These are phyloP conservation scores for Gila robusta DNA, from an alignment of 2,797 vertebrate species.

Conservation along the genomic window DNA sequence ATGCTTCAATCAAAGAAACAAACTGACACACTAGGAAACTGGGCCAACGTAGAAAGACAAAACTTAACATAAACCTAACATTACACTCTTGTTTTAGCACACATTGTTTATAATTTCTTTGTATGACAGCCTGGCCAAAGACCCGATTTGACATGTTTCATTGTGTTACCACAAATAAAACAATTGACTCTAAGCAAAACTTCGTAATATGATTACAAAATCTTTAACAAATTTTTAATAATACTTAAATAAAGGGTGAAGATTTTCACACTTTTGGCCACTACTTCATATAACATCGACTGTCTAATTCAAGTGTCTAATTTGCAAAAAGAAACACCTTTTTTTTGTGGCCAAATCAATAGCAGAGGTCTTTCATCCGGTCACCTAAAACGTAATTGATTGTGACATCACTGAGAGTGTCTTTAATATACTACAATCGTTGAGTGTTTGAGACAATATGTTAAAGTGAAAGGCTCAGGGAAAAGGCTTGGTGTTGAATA, in stretches of 20 bases:
- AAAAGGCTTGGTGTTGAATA: background rate
- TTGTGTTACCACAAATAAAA: too few relatives aligned
- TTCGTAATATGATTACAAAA: background rate
- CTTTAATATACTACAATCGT: background rate
- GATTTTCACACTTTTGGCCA: background rate
- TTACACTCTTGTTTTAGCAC: background rate
- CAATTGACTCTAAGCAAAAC: too few relatives aligned
- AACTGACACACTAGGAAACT: too few relatives aligned
- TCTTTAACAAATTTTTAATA: background rate
- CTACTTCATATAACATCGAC: background rate
- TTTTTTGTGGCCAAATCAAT: background rate
- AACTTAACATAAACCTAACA: too few relatives aligned
- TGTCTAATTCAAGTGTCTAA: background rate
- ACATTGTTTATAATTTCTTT: background rate
- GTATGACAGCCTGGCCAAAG: too few relatives aligned
- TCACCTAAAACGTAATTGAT: background rate
- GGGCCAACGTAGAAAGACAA: too few relatives aligned
- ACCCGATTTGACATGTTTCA: too few relatives aligned
- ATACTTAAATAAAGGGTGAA: background rate
- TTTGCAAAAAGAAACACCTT: background rate
- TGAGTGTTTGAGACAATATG: slow-evolving; percentile 28
- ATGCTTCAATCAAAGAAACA: too few relatives aligned
- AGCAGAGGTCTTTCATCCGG: background rate
- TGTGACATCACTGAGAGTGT: slow-evolving; percentile 13
- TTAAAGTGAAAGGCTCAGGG: background rate